Conservation (phyloP, 2,113 vertebrate species). For the Probosciger aterrimus region DNA sequence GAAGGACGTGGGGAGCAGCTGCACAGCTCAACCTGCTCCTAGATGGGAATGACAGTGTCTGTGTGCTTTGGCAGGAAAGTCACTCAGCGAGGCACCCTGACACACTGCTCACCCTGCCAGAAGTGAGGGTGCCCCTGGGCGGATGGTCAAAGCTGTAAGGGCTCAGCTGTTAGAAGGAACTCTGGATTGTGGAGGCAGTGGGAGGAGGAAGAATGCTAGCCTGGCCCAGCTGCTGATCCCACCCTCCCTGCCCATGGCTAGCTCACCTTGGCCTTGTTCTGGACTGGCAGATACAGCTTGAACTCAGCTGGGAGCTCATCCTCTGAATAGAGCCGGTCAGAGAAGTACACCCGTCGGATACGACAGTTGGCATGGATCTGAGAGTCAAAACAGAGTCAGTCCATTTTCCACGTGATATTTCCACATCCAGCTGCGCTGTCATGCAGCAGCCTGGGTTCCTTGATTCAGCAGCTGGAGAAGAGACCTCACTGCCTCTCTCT, state of each 20-base stretch:
- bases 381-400: background rate
- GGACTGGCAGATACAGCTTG: conserved; percentile 93
- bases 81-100: background rate
- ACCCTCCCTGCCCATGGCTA: background rate
- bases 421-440: background rate
- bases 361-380: conserved; percentile 97
- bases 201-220: background rate
- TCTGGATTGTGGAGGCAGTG: background rate
- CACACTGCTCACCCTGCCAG: background rate
- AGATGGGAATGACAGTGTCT: background rate
- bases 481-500: background rate
- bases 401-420: background rate
- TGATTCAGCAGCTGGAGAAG: background rate
- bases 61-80: background rate
- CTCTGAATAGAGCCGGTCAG: conserved; percentile 94
- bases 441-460: background rate
- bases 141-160: background rate
- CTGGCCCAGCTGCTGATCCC: background rate
- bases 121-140: background rate
- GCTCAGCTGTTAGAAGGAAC: background rate
- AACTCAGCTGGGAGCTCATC: conserved; percentile 97
- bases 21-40: background rate
- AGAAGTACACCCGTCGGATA: conserved; percentile 95
- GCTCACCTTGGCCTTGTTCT: conserved; percentile 94
- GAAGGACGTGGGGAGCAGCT: background rate